Conservation (phyloP, 2,797 vertebrate species). For the Micrastur ruficollis region DNA sequence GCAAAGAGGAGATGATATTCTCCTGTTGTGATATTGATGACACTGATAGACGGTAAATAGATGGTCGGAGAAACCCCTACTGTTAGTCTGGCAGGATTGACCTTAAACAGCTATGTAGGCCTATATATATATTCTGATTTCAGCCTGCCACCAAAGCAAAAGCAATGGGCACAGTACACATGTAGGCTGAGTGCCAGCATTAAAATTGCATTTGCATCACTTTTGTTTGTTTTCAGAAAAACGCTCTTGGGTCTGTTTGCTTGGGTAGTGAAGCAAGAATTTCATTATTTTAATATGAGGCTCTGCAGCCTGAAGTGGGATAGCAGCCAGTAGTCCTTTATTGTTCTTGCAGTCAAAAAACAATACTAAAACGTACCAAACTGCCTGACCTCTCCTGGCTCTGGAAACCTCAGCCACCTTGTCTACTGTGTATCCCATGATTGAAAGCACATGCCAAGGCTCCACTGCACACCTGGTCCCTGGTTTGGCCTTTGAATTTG, state of each 20-base stretch:
- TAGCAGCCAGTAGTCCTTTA: background rate
- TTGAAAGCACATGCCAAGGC: accelerated
- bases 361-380: background rate
- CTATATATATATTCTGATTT: background rate
- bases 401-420: background rate
- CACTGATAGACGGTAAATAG: background rate
- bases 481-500: background rate
- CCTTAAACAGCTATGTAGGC: background rate
- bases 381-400: background rate
- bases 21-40: background rate
- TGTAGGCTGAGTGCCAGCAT: background rate
- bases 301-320: background rate
- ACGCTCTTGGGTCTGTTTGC: background rate
- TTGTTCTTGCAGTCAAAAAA: background rate
- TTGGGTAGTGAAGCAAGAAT: constrained; percentile 15
- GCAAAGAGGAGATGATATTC: background rate
- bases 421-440: background rate
- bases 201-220: constrained; percentile 1
- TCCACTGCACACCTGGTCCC: background rate
- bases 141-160: background rate
- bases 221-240: constrained; percentile 31
- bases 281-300: background rate
- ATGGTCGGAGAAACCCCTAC: background rate
- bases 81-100: background rate
- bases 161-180: background rate